Base-by-base conservation (phyloP, 2,888 invertebrate genomes). In the Gortyna flavago region DNA sequence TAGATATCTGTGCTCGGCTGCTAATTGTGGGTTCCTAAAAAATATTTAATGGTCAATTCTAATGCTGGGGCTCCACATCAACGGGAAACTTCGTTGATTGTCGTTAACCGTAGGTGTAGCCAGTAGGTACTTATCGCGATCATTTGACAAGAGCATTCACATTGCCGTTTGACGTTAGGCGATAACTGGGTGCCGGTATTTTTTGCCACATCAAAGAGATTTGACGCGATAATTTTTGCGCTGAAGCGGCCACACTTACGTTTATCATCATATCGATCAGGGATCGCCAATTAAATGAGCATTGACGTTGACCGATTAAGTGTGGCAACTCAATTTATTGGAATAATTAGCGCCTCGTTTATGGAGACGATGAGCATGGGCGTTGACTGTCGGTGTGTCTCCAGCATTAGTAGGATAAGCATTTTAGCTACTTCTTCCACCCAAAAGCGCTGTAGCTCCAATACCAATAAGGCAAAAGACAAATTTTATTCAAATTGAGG, bases 401-500 rank as follows among this genome's bases (percentile, higher is more conserved):
- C 9, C 0, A 51, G 51, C 21, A 25, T 54, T 18, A 6, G 41
- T 9, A 11, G 0, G 11, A 67, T 21, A 67, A 13, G 2, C 29
- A 21, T 2, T 21, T 32, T 8, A 16, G 8, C 16, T 16, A 51
- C 32, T 25, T 25, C 25, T 48, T 18, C 25, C 25, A 51, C 25
- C 1, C 2, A 2, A 25, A 67, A 51, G 3, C 5, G 13, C 21
- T 29, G 21, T 11, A 44, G 21, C 21, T 68, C 16, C 25, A 32
- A 32, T 51, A 68, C 13, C n/a, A n/a, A 51, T n/a, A n/a, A 11
- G 18, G n/a, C 25, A 68, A 51, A 25, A 16, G 25, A 16, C 16
- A 68, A 51, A n/a, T 68, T 75, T 35, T 75, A 80, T 76, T 44
- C 9, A 80, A 75, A 76, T 81, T 6, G 18, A 51, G 32, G 35